Base-by-base conservation (phyloP, 2,113 vertebrate genomes). In the Loxodonta africana region DNA sequence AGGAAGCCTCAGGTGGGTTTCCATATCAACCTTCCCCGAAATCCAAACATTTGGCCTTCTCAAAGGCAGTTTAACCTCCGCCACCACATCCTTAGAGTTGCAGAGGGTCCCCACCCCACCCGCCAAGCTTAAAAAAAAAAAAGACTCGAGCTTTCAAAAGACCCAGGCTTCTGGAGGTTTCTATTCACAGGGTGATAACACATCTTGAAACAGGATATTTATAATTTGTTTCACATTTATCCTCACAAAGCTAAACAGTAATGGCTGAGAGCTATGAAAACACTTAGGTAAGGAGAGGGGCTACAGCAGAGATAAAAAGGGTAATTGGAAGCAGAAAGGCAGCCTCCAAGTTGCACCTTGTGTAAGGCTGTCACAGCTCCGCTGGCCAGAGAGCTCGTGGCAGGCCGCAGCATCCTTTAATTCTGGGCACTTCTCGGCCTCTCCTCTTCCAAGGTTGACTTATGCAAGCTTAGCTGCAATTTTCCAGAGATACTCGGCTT, bases 161-260 rank as follows among this genome's bases (percentile, higher is more conserved):
- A 65, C 94, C 74, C 91, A 71, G 81, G 51, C 88, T 97, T 88
- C 8, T 97, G 44, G 93, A 83, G 94, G 12, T 94, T 97, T 97
- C 97, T 96, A 69, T 94, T 98, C 77, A 93, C 63, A 74, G 82
- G 91, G 8, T 83, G 78, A 92, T 96, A 97, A 97, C 93, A 95
- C 53, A 97, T 95, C 94, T 96, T 97, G 95, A 98, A 97, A 98
- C 91, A 81, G 37, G 73, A 90, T 98, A 41, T 96, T 97, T 98
- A 81, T 95, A 90, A 97, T 97, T 96, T 95, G 97, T 65, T 98
- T 98, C 95, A 48, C 63, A 30, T 98, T 98, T 98, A 97, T 94
- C 88, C 87, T 94, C 95, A 28, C 63, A 94, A 94, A 97, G 65
- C 97, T 95, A 97, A 97, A 77, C 26, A 90, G 82, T 91, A 96